These are phyloP conservation scores for Thalassoma bifasciatum DNA, from an alignment of 2,113 vertebrate genomes.

Conservation along the genomic window DNA sequence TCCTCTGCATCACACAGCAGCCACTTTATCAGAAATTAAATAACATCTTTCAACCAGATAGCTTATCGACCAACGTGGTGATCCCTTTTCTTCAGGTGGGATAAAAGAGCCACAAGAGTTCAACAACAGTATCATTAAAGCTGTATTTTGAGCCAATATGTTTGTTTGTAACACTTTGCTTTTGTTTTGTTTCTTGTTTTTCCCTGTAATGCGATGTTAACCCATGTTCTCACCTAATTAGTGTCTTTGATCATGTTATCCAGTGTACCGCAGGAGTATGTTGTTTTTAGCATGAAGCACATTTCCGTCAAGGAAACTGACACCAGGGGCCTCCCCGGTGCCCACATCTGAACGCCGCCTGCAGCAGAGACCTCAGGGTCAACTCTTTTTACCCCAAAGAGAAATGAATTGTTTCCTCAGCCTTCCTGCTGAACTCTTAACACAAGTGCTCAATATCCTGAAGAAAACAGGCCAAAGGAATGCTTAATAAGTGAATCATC, in stretches of 20 bases:
- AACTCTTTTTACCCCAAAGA: conserved; percentile 36
- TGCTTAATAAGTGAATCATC: neutral
- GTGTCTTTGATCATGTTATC: conserved; percentile 47
- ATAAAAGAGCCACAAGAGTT: neutral
- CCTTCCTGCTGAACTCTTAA: conserved; percentile 35
- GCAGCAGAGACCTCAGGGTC: conserved; percentile 27
- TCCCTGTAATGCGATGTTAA: neutral
- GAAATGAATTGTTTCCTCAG: conserved; percentile 55
- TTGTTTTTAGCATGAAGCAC: conserved; percentile 56
- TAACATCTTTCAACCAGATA: conserved; percentile 3
- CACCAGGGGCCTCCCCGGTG: conserved; percentile 22
- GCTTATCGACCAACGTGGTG: neutral
- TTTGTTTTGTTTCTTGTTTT: neutral
- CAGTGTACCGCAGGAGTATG: conserved; percentile 13
- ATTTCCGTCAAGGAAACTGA: conserved; percentile 43
- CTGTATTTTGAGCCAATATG: neutral
- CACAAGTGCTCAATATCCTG: neutral
- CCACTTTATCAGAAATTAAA: neutral
- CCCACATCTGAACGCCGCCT: conserved; percentile 50
- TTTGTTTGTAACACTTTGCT: neutral
- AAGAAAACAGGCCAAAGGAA: conserved; percentile 2
- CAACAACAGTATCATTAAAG: neutral
- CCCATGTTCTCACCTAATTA: conserved; percentile 25
- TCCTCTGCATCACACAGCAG: neutral
- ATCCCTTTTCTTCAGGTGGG: neutral